Percentiles rank a stretch among this genome's conserved stretches.
phyloP scores from a whole-genome alignment of 2,113 vertebrate species.

The Phalacrocorax aristotelis region DNA sequence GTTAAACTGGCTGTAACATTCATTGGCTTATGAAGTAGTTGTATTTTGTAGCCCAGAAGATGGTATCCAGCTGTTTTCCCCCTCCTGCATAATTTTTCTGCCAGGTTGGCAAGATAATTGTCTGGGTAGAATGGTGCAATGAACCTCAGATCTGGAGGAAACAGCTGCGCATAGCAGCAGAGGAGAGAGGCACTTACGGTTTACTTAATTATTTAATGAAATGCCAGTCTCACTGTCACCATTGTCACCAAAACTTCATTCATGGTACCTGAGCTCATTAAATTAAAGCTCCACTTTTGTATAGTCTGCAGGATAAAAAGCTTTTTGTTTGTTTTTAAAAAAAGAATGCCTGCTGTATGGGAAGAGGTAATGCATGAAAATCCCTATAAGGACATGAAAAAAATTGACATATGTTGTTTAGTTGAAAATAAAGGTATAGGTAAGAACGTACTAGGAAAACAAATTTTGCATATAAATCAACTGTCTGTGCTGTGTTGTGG shows the following conservation, averaged over 20 bases:
- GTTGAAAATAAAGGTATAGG: neutral
- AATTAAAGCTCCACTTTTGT: neutral
- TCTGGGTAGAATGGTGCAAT: neutral
- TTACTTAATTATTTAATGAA: neutral
- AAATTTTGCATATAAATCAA: neutral
- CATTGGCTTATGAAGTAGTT: neutral
- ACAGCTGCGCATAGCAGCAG: neutral
- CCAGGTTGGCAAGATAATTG: neutral
- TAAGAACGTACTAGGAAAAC: neutral
- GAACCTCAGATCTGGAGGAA: neutral
- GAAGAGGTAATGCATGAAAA: neutral
- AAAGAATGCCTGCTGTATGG: neutral
- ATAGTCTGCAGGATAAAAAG: neutral
- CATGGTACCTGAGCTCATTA: neutral
- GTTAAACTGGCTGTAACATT: neutral
- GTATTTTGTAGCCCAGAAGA: neutral
- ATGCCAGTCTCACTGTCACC: neutral
- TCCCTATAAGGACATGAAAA: neutral
- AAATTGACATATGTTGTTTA: neutral
- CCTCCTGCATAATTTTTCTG: neutral
- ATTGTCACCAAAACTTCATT: neutral
- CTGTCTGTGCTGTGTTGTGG: neutral
- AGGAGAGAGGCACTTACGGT: neutral
- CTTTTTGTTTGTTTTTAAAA: neutral
- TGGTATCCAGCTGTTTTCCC: neutral